These are phyloP conservation scores for Andrena cerasifolii DNA, from an alignment of 1,140 invertebrate genomes.

Conservation along the genomic window DNA sequence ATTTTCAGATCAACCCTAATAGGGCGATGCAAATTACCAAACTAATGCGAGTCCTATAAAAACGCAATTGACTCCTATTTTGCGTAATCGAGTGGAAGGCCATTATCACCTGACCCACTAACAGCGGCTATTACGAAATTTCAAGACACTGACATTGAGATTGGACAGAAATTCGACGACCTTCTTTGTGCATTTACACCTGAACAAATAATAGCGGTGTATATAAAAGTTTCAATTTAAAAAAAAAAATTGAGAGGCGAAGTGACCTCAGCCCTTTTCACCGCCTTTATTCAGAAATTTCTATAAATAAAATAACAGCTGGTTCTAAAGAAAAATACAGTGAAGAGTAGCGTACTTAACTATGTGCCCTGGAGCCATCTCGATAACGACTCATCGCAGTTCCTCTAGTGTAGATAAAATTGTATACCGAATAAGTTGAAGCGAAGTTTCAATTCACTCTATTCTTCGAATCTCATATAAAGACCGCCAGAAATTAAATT, in stretches of 20 bases:
- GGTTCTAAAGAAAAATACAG: neutral
- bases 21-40: neutral
- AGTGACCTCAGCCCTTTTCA: constrained; percentile 10
- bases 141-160: no score
- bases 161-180: no score
- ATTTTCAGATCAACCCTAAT: constrained; percentile 3
- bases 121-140: neutral
- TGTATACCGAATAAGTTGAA: neutral
- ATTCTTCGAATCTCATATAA: constrained; percentile 15
- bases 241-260: neutral
- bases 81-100: neutral
- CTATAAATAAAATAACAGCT: neutral
- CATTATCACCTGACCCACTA: neutral
- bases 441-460: neutral
- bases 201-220: no score
- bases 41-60: neutral
- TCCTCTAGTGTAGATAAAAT: neutral
- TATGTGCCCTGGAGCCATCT: no score
- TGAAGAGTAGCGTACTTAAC: no score
- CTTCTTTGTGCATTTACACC: no score
- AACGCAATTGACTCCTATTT: constrained; percentile 7
- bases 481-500: neutral
- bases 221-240: neutral
- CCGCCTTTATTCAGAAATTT: neutral
- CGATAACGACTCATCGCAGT: no score